Base-by-base conservation (phyloP, 2,113 vertebrate species). In the cattle (Bos taurus) region DNA sequence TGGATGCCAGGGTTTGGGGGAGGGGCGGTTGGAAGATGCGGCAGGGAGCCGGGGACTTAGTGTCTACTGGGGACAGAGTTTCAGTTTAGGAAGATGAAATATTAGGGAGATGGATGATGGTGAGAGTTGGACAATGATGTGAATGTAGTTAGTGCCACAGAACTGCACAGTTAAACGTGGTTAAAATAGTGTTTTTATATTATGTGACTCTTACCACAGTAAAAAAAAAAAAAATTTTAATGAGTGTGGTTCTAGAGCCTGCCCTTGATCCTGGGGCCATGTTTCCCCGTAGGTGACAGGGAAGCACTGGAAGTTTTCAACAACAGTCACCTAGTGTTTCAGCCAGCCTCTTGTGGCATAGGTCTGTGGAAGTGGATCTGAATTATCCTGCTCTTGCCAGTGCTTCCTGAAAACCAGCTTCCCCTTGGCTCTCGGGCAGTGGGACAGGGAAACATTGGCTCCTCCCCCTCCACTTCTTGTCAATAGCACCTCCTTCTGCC, bases 61-160 rank as follows among this genome's bases (percentile, higher is more conserved):
- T 77, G 71, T 43, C 43, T 13, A 43, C 11, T 7, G 71, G 71
- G 23, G 40, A 43, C 23, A 77, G 23, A 43, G 23, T 26, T 43
- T 77, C 71, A 1, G 71, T 43, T 26, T 40, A 77, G 40, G 71
- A 43, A 77, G 71, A 40, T 26, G 23, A 43, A 43, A 7, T 23
- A 43, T 43, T 26, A 0, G 12, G 71, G 12, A 43, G 23, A 1
- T 4, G 40, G 40, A 13, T 43, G 40, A 7, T 26, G 71, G 12
- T 3, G 23, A 77, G 40, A 13, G 40, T 2, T 43, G 40, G 40
- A 7, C 23, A 26, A 7, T 0, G 0, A 14, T 25, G 71, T 26
- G 40, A 77, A 14, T 43, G 12, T 26, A 14, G 23, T 77, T 14
- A 43, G 71, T 43, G 71, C 71, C 71, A 77, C 71, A 4, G 71